Base-by-base conservation (phyloP, 2,113 vertebrate genomes). In the Chaetodon auriga region DNA sequence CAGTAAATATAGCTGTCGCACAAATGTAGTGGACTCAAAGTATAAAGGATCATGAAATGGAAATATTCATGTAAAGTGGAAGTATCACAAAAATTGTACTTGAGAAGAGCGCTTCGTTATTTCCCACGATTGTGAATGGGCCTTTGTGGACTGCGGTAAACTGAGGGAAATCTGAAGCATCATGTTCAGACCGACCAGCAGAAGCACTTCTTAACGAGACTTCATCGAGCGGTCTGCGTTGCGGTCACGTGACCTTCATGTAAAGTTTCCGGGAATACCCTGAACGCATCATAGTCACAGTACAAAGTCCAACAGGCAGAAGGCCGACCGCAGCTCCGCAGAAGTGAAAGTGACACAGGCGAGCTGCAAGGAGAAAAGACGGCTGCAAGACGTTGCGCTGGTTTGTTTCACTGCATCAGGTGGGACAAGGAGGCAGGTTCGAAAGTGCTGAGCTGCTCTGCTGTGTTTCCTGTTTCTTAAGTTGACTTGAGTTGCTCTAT, bases 341-440 rank as follows among this genome's bases (percentile, higher is more conserved):
- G 85, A 87, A 84, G 84, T 60, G 81, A 84, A 84, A 92, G 87
- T 51, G 55, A 41, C 21, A 30, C n/a, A 9, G 41, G 1, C 0
- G 21, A 15, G 19, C 0, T 3, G 3, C 9, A 23, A 18, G 11
- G 7, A 25, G 2, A 49, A 7, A 5, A 0, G 16, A 8, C 5
- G 1, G 18, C 9, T 7, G 53, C 19, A 43, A 45, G 2, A 45
- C 43, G 10, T 9, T 16, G 21, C 16, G 9, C 48, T 0, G 7
- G 5, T 6, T 18, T 0, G 15, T 7, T 10, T 12, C 0, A 2
- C 4, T 1, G 1, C n/a, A 6, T 1, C 4, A 46, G 8, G 54
- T 54, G 53, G 6, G 14, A 43, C 45, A 5, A 8, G 7, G 0
- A 60, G 21, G 0, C 2, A 25, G 23, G 2, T 0, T 25, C 5